Evolutionary conservation across 2,113 vertebrate species (phyloP).

Genomic region (Prunella fulvescens): DNA sequence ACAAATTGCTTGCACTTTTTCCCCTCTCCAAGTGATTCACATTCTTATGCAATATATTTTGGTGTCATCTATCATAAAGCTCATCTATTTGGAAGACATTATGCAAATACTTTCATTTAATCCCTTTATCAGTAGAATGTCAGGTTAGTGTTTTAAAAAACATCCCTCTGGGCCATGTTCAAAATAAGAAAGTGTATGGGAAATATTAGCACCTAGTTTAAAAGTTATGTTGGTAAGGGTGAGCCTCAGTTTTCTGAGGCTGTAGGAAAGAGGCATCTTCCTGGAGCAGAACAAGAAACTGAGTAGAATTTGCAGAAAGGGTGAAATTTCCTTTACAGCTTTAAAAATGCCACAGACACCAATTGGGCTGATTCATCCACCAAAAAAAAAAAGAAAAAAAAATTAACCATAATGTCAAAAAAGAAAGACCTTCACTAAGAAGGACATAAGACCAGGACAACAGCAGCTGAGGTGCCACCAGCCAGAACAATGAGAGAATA

Average conservation of each 20-base stretch:
- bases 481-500: neutral
- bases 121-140: conserved; percentile 35
- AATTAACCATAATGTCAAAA: neutral
- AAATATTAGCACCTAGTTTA: neutral
- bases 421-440: neutral
- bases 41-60: conserved; percentile 16
- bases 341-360: neutral
- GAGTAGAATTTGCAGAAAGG: neutral
- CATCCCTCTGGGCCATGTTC: neutral
- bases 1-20: neutral
- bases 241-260: neutral
- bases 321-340: neutral
- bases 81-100: neutral
- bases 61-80: conserved; percentile 17
- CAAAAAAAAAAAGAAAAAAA: neutral
- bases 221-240: neutral
- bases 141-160: conserved; percentile 34
- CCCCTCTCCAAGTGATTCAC: neutral
- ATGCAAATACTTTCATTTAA: conserved; percentile 40
- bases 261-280: neutral
- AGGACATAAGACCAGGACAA: neutral
- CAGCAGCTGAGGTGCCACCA: neutral
- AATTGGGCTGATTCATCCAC: neutral
- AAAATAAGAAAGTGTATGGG: neutral
- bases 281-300: neutral